Percentiles rank a stretch among this genome's conserved stretches.
phyloP scores from a whole-genome alignment of 2,888 invertebrate genomes.

The Galerucella nymphaeae region DNA sequence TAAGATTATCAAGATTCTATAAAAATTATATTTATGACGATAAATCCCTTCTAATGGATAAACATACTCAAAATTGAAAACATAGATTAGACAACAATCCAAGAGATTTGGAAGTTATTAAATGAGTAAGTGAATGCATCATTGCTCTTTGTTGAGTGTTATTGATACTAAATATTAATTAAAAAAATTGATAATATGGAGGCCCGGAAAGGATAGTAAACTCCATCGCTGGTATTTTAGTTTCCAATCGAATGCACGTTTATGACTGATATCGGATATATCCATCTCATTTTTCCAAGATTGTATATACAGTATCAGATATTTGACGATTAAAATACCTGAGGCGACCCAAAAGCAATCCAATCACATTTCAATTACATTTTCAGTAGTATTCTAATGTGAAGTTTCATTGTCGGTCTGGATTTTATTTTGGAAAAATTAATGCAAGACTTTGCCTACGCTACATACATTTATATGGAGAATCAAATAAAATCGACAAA shows the following conservation, averaged over 20 bases:
- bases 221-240: slow-evolving; percentile 1
- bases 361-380: too few relatives aligned
- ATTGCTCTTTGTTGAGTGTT: slow-evolving; percentile 4
- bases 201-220: neutral
- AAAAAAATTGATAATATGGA: neutral
- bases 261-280: neutral
- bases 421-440: too few relatives aligned
- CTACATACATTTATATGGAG: too few relatives aligned
- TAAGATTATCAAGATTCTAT: neutral
- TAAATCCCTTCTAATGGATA: neutral
- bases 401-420: too few relatives aligned
- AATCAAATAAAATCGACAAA: too few relatives aligned
- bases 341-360: too few relatives aligned
- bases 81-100: neutral
- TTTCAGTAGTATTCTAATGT: too few relatives aligned
- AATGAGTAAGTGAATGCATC: neutral
- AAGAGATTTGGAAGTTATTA: neutral
- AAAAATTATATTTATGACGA: neutral
- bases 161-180: neutral
- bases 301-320: too few relatives aligned
- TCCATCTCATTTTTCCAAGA: too few relatives aligned
- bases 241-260: neutral
- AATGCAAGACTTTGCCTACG: too few relatives aligned
- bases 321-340: too few relatives aligned
- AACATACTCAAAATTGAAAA: neutral